These are phyloP conservation scores for Drosophila sechellia DNA, from an alignment of 1,140 invertebrate species.

Conservation along the genomic window DNA sequence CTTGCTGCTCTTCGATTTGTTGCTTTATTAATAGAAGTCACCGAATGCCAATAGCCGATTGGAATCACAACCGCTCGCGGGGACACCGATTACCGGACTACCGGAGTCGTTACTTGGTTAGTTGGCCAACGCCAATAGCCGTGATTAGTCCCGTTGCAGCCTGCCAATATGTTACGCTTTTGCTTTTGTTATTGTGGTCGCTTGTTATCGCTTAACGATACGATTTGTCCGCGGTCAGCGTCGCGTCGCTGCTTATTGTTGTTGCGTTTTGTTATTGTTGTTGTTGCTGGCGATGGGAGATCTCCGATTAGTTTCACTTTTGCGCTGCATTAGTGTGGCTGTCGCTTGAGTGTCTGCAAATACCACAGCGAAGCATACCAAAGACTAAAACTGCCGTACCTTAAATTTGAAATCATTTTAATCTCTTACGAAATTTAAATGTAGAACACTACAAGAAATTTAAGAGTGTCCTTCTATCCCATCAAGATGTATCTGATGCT, in stretches of 20 bases:
- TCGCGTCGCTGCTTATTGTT: neutral
- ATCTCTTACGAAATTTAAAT: too few species aligned
- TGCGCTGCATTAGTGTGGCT: neutral
- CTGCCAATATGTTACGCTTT: slow-evolving; percentile 15
- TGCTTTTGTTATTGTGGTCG: neutral
- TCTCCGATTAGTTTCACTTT: neutral
- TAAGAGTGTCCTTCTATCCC: too few species aligned
- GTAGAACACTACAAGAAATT: too few species aligned
- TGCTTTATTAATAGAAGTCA: slow-evolving; percentile 39
- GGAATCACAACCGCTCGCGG: slow-evolving; percentile 9
- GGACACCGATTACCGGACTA: neutral
- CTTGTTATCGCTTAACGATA: neutral
- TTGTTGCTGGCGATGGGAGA: slow-evolving; percentile 12
- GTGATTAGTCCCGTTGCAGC: neutral
- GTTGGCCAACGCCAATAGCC: neutral
- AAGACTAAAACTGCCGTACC: too few species aligned
- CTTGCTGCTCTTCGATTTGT: slow-evolving; percentile 13
- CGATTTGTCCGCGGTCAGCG: neutral
- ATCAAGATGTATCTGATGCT: too few species aligned
- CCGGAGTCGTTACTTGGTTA: neutral
- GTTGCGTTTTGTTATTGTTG: slow-evolving; percentile 28
- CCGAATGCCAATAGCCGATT: neutral
- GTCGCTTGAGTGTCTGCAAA: neutral
- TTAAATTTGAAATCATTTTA: too few species aligned
- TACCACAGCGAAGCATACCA: neutral